These are phyloP conservation scores for Brenthis daphne DNA, from an alignment of 2,888 invertebrate genomes.

Conservation along the genomic window DNA sequence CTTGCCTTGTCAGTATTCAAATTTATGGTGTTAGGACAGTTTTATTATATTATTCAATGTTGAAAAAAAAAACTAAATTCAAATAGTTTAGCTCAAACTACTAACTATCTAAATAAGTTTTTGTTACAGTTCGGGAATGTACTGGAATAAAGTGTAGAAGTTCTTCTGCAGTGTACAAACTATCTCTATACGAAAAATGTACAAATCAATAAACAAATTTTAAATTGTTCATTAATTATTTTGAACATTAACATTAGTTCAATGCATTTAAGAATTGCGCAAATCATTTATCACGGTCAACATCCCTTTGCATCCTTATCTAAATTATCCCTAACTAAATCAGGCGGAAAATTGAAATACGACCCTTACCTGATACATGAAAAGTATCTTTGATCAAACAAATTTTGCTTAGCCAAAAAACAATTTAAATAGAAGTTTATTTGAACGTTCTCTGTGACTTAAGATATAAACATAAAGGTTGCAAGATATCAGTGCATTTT, in stretches of 20 bases:
- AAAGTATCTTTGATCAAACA: conserved; percentile 65
- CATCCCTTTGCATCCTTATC: conserved; percentile 29
- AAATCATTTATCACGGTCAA: conserved; percentile 42
- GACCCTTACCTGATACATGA: conserved; percentile 43
- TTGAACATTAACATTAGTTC: neutral
- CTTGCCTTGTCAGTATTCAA: conserved; percentile 13
- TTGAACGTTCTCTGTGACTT: conserved; percentile 16
- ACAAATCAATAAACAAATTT: neutral
- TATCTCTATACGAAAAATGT: neutral
- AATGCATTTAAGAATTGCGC: conserved; percentile 12
- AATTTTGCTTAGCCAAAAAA: conserved; percentile 52
- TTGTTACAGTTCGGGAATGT: too few relatives aligned
- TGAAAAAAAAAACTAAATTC: neutral
- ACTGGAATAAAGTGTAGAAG: too few relatives aligned
- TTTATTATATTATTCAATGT: neutral
- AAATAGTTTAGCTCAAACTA: too few relatives aligned
- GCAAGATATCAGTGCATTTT: too few relatives aligned
- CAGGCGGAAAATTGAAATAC: conserved; percentile 75
- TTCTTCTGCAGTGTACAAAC: too few relatives aligned
- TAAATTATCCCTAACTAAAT: conserved; percentile 66
- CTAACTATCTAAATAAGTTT: too few relatives aligned
- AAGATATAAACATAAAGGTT: too few relatives aligned
- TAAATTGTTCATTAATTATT: neutral
- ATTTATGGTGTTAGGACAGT: neutral
- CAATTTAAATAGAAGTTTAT: conserved; percentile 43